Evolutionary conservation across 2,888 invertebrate genomes (phyloP), one percentile per base, ranked within the genome.

Genomic region (Metalampra italica): DNA sequence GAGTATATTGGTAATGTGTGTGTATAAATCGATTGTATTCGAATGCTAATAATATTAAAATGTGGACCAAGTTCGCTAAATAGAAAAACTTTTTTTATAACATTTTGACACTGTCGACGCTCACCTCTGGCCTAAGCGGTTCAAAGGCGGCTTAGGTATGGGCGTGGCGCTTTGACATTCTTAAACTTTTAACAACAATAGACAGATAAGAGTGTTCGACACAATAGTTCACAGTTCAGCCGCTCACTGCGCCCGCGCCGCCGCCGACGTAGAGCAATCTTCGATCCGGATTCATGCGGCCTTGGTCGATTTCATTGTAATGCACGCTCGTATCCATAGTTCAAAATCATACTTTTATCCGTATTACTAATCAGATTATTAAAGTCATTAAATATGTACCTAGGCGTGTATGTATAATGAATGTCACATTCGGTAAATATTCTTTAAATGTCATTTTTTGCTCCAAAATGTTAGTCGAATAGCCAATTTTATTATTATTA

Each of bases 201-300:
- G 66, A 50, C 29, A 45, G 47, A 53, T 54, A 54, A 59, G 60
- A 56, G 52, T 50, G 62, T 66, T 64, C 64, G 61, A 76, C 65
- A 74, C 71, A 78, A 82, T 82, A 84, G 86, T 88, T 88, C 87
- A 87, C 80, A 84, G 87, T 81, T 82, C 81, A 80, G 50, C 77
- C 83, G 65, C 68, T 87, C 81, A 78, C 82, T 64, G 68, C 49
- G 54, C 54, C 53, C 57, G 53, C 57, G 66, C 58, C 22, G 22
- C 3, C 22, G 22, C 53, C 53, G 57, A 52, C 57, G 66, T 58
- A 57, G 51, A 52, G 58, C 60, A 65, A 71, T 82, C 78, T 75
- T 78, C 79, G 68, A 82, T 83, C 83, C 84, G 87, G 85, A 76
- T 77, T 63, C 64, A 63, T 59, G 44, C 52, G 81, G 74, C 88